Evolutionary conservation across 2,113 vertebrate species (phyloP), one percentile per base, ranked within the genome.

Genomic region (Poeciliopsis turrubarensis): DNA sequence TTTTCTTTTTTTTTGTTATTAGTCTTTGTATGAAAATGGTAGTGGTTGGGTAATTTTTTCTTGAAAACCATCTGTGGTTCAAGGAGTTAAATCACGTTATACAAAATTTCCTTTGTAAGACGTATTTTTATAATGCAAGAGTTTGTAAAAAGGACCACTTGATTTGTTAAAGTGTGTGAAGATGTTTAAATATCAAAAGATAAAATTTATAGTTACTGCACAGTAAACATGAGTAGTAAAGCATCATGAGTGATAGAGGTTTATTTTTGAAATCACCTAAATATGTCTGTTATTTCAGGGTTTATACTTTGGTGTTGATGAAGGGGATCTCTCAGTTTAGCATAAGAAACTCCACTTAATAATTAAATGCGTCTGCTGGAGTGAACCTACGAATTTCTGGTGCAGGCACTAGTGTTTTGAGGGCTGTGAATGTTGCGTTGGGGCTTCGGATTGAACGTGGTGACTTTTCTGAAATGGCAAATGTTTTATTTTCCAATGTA

Each of bases 391-490:
- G 32, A 65, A 77, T 87, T 71, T 82, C 87, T 92, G 86, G 87
- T 89, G 90, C 90, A 85, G 86, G 86, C 89, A 75, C 90, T 90
- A 75, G 86, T 88, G 69, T 80, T 85, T 27, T 37, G 39, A 84
- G 71, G 62, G 25, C 65, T 79, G 29, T 83, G 72, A 72, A 57
- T 57, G 25, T 57, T 57, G 8, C 1, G 9, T 57, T 57, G 25
- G 25, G 51, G 22, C n/a, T 74, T 65, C 60, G 26, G 30, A 44
- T 75, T 2, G 1, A 60, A 61, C 54, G 57, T 79, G 44, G 71
- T 69, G 68, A 47, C 74, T 66, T 81, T 67, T 60, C 0, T 41
- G 0, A 78, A 41, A 60, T 72, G 41, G 63, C 75, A 68, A 44
- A 6, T 25, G 27, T 63, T 30, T 61, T 34, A 64, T 72, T 72